These are phyloP conservation scores for Rhimphoctona megacephalus DNA, from an alignment of 2,888 invertebrate genomes.

Conservation along the genomic window DNA sequence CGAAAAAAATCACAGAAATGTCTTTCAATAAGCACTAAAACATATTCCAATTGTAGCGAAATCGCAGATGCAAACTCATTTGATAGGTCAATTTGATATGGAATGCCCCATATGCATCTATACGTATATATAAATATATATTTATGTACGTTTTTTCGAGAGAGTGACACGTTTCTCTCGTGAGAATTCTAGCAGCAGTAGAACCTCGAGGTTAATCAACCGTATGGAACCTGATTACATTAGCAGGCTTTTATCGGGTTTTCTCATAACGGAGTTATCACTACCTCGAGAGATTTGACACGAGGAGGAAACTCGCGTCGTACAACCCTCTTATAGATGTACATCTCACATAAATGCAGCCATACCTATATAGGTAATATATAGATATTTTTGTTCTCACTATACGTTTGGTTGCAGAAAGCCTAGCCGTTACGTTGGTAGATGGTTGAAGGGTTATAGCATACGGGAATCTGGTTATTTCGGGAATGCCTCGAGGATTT, in stretches of 20 bases:
- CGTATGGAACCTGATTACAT: conserved; percentile 82
- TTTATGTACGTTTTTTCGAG: conserved; percentile 43
- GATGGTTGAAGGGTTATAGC: conserved; percentile 18
- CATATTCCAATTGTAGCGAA: too few species aligned
- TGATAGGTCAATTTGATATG: too few species aligned
- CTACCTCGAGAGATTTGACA: conserved; percentile 73
- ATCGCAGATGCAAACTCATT: too few species aligned
- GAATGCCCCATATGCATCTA: background rate
- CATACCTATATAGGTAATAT: background rate
- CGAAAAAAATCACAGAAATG: too few species aligned
- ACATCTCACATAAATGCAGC: background rate
- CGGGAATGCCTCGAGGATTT: conserved; percentile 67
- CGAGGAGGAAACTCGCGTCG: conserved; percentile 73
- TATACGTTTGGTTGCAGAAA: conserved; percentile 15
- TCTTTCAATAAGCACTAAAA: too few species aligned
- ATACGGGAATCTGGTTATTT: conserved; percentile 63
- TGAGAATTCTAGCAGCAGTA: conserved; percentile 73
- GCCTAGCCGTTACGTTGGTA: conserved; percentile 38
- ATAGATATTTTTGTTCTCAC: conserved; percentile 38
- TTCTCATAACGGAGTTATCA: conserved; percentile 78
- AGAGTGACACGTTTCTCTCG: conserved; percentile 72
- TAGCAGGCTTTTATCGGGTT: conserved; percentile 81
- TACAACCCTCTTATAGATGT: conserved; percentile 63
- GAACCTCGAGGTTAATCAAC: conserved; percentile 80
- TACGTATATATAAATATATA: background rate